Evolutionary conservation across 2,797 vertebrate species (phyloP), one percentile per base, ranked within the genome.

Genomic region (Eulemur rubriventer): DNA sequence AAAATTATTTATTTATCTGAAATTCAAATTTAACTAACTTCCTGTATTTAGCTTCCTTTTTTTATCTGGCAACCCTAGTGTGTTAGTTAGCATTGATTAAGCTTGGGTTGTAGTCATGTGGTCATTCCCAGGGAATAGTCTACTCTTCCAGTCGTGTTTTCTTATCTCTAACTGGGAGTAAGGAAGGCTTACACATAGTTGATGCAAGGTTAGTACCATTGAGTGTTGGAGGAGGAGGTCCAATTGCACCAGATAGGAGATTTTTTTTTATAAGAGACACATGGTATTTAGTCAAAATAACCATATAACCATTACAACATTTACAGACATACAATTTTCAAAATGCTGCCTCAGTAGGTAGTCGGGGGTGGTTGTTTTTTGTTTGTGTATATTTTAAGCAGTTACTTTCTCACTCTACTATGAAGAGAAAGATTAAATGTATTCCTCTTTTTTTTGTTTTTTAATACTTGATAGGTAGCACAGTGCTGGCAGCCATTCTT

Each of bases 221-320:
- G 22, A 41, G 57, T 65, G 13, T 22, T n/a, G 14, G 33, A 70
- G 48, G 70, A 86, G 20, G 61, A 85, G 30, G 18, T n/a, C 22
- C 69, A 52, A 4, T 65, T 80, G 55, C n/a, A 72, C 48, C 55
- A 72, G 14, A 28, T 61, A n/a, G 0, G 7, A 43, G 22, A 52
- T 17, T 75, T 95, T 79, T 84, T 80, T 78, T 88, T 80, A 57
- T 75, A 79, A 57, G 28, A 93, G 70, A 95, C 12, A 82, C 4
- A 14, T 22, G 67, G 1, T 78, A 75, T 67, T 89, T 72, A 70
- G 43, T 43, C 85, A 91, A 95, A 87, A 83, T 41, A 80, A 79
- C 57, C 35, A 41, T 26, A 33, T 52, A 92, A 91, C 16, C 24
- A 65, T 76, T 88, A 63, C 41, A 78, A 73, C 33, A 38, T 79